Conservation (phyloP, 2,113 vertebrate species). For the Corvus moneduloides region DNA sequence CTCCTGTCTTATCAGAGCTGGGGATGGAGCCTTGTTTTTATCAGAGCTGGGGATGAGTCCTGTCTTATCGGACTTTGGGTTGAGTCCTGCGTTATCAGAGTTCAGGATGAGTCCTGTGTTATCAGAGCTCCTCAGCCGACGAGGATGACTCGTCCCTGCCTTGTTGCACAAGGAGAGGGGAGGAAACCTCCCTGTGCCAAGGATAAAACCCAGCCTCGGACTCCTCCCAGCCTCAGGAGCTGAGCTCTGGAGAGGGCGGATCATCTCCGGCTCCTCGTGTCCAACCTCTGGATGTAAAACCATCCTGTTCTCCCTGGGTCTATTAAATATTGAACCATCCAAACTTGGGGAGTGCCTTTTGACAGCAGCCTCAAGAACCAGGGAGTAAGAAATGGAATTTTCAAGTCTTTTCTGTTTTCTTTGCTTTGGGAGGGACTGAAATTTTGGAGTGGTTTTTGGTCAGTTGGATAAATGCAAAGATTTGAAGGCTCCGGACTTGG, state of each 20-base stretch:
- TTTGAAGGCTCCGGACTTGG: rapidly evolving
- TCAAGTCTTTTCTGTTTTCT: not conserved
- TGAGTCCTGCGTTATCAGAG: not conserved
- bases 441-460: not conserved
- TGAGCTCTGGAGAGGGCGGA: not conserved
- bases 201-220: not conserved
- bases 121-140: not conserved
- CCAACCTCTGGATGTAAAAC: not conserved
- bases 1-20: not conserved
- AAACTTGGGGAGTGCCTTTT: not conserved
- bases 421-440: not conserved
- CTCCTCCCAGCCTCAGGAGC: not conserved
- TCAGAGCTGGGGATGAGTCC: not conserved
- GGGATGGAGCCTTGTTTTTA: not conserved
- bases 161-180: not conserved
- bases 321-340: rapidly evolving
- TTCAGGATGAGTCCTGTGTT: not conserved
- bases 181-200: not conserved
- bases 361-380: not conserved
- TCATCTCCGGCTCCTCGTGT: rapidly evolving
- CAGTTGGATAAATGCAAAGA: not conserved
- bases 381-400: not conserved
- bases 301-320: not conserved
- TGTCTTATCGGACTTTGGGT: not conserved
- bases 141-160: not conserved